Percentiles rank a stretch among this genome's conserved stretches.
phyloP scores from a whole-genome alignment of 64 coral and sea anemone genomes.

The Pocillopora damicornis region DNA sequence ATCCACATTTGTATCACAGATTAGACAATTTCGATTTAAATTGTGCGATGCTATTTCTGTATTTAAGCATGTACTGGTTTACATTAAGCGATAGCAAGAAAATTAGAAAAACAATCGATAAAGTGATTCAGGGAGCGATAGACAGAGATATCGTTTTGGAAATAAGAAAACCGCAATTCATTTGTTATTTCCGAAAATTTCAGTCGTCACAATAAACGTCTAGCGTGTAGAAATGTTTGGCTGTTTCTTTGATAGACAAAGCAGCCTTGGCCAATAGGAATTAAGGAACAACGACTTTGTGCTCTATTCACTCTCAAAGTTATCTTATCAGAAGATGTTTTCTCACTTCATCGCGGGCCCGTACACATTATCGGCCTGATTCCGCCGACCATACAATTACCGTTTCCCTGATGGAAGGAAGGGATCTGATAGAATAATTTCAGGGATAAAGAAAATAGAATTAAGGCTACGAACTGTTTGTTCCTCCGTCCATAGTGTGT shows the following conservation, averaged over 20 bases:
- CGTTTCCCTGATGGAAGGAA: too few relatives aligned
- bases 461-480: too few relatives aligned
- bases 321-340: background rate
- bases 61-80: background rate
- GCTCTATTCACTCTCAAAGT: background rate
- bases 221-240: background rate
- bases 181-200: too few relatives aligned
- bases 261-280: background rate
- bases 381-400: too few relatives aligned
- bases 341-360: background rate
- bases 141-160: too few relatives aligned
- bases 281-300: background rate
- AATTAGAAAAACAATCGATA: background rate
- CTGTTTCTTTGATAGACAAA: background rate
- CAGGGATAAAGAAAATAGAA: too few relatives aligned
- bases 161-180: too few relatives aligned
- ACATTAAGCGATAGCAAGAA: background rate
- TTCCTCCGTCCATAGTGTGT: too few relatives aligned
- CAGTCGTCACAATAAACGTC: too few relatives aligned
- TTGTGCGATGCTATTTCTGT: background rate
- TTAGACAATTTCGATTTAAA: background rate
- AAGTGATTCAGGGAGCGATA: too few relatives aligned
- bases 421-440: too few relatives aligned
- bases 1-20: background rate
- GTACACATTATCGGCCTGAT: background rate